Evolutionary conservation across 2,888 invertebrate genomes (phyloP).

Genomic region (Xylota segnis): DNA sequence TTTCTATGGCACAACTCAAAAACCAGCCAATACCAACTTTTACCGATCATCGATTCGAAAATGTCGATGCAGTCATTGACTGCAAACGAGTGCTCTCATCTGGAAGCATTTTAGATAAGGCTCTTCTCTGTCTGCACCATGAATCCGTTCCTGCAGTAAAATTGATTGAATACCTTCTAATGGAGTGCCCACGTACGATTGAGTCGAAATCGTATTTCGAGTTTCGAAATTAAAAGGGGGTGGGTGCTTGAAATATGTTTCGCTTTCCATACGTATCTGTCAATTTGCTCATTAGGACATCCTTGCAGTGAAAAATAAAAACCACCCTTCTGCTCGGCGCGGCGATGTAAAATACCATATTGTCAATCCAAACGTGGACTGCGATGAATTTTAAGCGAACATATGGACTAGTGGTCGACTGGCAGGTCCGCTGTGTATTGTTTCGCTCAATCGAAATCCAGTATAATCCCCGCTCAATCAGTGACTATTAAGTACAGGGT

Average conservation of each 20-base stretch:
- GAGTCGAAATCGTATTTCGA: constrained; percentile 2
- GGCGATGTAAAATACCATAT: constrained; percentile 77
- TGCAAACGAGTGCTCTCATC: constrained; percentile 79
- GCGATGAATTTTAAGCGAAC: constrained; percentile 78
- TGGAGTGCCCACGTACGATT: constrained; percentile 11
- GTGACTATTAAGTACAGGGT: constrained; percentile 74
- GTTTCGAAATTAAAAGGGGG: constrained; percentile 8
- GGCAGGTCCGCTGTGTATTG: constrained; percentile 69
- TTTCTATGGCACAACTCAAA: constrained; percentile 4
- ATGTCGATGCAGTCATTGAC: constrained; percentile 57
- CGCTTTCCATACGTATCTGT: constrained; percentile 42
- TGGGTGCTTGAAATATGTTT: constrained; percentile 45
- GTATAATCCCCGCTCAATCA: constrained; percentile 73
- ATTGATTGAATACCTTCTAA: constrained; percentile 32
- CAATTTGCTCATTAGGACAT: constrained; percentile 64
- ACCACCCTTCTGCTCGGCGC: constrained; percentile 44
- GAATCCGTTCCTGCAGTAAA: constrained; percentile 20
- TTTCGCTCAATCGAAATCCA: constrained; percentile 62
- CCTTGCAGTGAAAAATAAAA: constrained; percentile 23
- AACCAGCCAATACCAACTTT: constrained; percentile 21
- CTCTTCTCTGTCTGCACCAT: constrained; percentile 44
- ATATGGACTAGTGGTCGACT: constrained; percentile 80
- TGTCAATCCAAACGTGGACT: constrained; percentile 71
- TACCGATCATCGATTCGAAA: constrained; percentile 33
- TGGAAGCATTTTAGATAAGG: constrained; percentile 84